These are phyloP conservation scores for Fulica atra DNA, from an alignment of 2,113 vertebrate species.

Conservation along the genomic window DNA sequence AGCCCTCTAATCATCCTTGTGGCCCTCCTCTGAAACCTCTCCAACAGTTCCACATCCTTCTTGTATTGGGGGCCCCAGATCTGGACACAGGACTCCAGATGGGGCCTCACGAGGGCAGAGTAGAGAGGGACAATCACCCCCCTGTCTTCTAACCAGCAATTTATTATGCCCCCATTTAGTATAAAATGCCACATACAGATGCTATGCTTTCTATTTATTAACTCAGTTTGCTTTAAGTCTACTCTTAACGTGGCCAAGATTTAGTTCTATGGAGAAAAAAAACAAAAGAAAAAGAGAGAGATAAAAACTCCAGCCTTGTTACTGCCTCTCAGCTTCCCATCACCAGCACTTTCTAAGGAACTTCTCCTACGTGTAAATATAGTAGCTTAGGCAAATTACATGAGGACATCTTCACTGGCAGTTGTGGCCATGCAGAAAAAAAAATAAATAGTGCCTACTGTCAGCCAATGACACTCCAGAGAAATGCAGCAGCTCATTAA, in stretches of 20 bases:
- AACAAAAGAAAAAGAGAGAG: no score
- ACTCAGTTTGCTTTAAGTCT: background rate
- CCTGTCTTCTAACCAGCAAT: background rate
- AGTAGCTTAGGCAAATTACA: background rate
- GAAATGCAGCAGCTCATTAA: background rate
- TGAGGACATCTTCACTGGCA: background rate
- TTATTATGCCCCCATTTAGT: background rate
- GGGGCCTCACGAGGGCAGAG: no score
- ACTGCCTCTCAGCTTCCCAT: background rate
- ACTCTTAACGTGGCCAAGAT: background rate
- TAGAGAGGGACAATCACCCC: no score
- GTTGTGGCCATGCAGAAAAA: background rate
- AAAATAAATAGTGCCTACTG: background rate
- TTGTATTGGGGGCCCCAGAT: no score
- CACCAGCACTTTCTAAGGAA: background rate
- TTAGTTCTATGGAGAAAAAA: background rate
- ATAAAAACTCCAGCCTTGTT: background rate
- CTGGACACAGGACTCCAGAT: no score
- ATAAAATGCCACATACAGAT: background rate
- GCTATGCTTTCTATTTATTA: background rate
- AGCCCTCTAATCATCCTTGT: no score
- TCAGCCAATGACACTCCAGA: background rate
- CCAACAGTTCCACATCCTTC: no score
- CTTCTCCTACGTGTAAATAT: background rate
- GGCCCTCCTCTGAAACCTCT: no score